Conservation (phyloP, 2,888 invertebrate species). For the Agriotes lineatus region DNA sequence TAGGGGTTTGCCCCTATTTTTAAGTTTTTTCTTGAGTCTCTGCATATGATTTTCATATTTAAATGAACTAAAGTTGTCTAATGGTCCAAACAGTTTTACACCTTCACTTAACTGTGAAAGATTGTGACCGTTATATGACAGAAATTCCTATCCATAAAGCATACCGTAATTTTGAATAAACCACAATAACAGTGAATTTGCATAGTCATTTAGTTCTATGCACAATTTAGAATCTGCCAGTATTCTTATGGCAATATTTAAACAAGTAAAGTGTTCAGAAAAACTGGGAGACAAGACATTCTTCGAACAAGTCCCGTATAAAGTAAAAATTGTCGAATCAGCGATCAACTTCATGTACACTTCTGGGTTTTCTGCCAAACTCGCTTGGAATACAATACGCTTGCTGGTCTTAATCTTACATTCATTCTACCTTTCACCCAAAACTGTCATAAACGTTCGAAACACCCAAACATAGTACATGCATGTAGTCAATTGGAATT, state of each 20-base stretch:
- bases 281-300: background rate
- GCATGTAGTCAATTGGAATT: background rate
- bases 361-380: background rate
- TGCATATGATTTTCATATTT: too few relatives aligned
- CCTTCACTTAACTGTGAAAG: background rate
- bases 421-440: background rate
- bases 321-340: background rate
- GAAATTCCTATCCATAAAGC: background rate
- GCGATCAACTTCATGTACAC: background rate
- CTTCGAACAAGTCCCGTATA: background rate
- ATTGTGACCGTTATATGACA: background rate
- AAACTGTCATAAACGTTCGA: background rate
- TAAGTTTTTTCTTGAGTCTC: background rate
- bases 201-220: too few relatives aligned
- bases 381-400: background rate
- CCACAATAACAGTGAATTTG: too few relatives aligned
- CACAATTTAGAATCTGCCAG: too few relatives aligned
- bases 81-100: background rate
- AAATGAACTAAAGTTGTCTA: too few relatives aligned
- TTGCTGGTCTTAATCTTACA: background rate
- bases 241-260: background rate
- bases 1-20: background rate
- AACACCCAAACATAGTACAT: background rate
- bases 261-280: background rate
- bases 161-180: background rate